Evolutionary conservation across 2,113 vertebrate genomes (phyloP).

Genomic region (Campylomormyrus numenius): DNA sequence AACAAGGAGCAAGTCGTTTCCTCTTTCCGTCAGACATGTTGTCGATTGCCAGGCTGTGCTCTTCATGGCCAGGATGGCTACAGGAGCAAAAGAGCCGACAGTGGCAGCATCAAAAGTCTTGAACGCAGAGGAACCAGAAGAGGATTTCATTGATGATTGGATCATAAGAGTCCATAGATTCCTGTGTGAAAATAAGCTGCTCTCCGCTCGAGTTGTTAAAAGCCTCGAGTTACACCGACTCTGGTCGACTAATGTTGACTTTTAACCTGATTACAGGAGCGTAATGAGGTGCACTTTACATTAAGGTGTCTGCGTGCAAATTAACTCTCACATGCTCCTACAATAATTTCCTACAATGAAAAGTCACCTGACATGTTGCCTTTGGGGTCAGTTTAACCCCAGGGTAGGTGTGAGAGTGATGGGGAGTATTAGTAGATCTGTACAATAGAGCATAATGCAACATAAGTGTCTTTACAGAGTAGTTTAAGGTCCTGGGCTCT

Average conservation of each 20-base stretch:
- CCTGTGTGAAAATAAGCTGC: neutral
- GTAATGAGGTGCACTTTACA: neutral
- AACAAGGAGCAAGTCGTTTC: constrained; percentile 31
- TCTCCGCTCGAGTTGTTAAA: neutral
- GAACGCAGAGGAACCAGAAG: neutral
- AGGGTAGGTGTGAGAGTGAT: neutral
- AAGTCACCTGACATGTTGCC: too few species aligned
- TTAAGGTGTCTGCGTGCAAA: neutral
- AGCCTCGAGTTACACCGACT: neutral
- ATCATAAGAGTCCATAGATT: neutral
- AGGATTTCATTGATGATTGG: constrained; percentile 24
- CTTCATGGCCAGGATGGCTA: constrained; percentile 15
- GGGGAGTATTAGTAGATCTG: neutral
- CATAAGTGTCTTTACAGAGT: neutral
- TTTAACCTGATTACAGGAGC: neutral
- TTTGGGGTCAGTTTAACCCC: too few species aligned
- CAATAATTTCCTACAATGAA: too few species aligned
- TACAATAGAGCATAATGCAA: neutral
- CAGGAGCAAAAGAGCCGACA: neutral
- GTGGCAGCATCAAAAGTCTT: neutral
- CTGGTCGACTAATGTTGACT: neutral
- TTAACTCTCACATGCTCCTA: too few species aligned
- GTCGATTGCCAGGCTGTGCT: constrained; percentile 28
- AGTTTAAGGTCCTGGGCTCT: neutral
- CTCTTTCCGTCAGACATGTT: constrained; percentile 31